Percentiles rank a stretch among this genome's conserved stretches.
These are phyloP conservation scores for Zapornia atra DNA, from an alignment of 2,113 vertebrate species.

Conservation along the genomic window DNA sequence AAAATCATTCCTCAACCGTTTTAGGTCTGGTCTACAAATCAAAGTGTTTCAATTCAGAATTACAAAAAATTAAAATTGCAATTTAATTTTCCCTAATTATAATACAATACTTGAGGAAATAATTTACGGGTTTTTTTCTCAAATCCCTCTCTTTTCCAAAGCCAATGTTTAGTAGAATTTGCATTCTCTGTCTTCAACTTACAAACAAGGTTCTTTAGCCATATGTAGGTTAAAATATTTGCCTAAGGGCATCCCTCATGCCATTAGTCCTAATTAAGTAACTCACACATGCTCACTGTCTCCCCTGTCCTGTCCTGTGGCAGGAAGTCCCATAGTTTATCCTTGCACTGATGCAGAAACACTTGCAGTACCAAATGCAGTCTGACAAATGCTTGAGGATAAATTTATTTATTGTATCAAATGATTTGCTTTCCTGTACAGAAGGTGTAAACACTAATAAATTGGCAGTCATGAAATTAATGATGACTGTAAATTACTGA, in stretches of 20 bases:
- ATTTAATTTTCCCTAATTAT: background rate
- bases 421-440: background rate
- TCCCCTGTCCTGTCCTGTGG: background rate
- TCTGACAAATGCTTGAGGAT: background rate
- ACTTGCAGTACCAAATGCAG: background rate
- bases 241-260: background rate
- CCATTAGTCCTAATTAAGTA: background rate
- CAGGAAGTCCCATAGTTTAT: background rate
- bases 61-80: background rate
- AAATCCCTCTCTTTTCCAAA: background rate
- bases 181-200: background rate
- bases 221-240: background rate
- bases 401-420: background rate
- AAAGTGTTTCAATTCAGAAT: background rate
- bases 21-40: background rate
- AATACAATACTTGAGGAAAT: background rate
- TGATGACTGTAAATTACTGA: background rate
- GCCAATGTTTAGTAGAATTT: background rate
- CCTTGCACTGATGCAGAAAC: background rate
- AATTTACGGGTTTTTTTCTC: background rate
- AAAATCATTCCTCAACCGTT: background rate
- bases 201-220: background rate
- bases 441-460: slow-evolving; percentile 37
- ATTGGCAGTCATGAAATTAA: slow-evolving; percentile 12
- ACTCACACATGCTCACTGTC: background rate